Evolutionary conservation across 2,797 vertebrate species (phyloP), one percentile per base, ranked within the genome.

Genomic region (Delichon dasypus): DNA sequence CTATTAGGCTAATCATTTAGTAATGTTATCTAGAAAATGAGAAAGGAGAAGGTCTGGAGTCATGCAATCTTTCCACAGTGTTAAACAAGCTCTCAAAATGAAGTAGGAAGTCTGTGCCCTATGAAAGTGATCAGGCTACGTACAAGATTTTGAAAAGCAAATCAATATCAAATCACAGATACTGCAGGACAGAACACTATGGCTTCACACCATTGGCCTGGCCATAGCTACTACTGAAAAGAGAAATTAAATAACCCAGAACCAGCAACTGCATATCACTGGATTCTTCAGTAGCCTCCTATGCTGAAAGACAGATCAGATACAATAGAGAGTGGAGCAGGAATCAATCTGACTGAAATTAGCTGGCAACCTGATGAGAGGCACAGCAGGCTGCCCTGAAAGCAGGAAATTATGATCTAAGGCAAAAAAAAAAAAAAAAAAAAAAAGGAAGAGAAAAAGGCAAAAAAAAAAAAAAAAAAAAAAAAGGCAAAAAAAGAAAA

Each of bases 331-430:
- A 94, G 90, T 74, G 95, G 94, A 51, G 70, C 93, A 91, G 77
- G 91, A 96, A 90, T 64, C 55, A 70, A 82, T 45, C 57, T 75
- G 94, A 87, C 66, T 89, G 88, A 42, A 90, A 95, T 90, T 93
- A 97, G 93, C 88, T 95, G 97, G 96, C 97, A 98, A 94, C 97
- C 97, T 97, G 95, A 91, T n/a, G 91, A 96, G 93, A 96, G 93
- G 85, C 96, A 95, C 83, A 96, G 96, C 93, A 97, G 97, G 97
- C 95, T 97, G 97, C 97, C 96, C 96, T 97, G 93, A 81, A 97
- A 97, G 96, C 95, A 97, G 97, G 96, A 97, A 96, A 93, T 95
- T 90, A 96, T 88, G 94, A 88, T 97, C 97, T 76, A 96, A 90
- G 93, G 1, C 53, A 13, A 71, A 13, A 55, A 60, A 32, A 36